phyloP scores from a whole-genome alignment of 1,140 invertebrate species.

The Samia ricini region DNA sequence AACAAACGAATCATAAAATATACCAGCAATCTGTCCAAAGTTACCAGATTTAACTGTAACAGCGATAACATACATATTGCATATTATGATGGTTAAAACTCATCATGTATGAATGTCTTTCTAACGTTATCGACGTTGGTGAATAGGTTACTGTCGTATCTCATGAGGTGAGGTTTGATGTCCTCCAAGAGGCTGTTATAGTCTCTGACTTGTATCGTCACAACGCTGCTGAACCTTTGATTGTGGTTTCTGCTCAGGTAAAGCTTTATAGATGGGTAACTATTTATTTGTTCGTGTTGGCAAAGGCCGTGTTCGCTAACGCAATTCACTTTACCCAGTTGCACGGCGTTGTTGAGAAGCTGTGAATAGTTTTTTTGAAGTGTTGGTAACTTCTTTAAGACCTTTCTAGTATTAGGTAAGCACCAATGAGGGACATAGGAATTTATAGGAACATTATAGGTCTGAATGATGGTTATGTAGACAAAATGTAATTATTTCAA shows the following conservation, averaged over 20 bases:
- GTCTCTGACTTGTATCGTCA: constrained; percentile 41
- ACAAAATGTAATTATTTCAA: too few species aligned
- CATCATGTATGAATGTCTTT: background rate
- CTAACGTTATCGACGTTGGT: constrained; percentile 22
- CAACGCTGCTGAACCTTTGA: constrained; percentile 32
- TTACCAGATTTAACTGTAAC: too few species aligned
- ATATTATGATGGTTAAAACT: background rate
- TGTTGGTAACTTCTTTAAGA: background rate
- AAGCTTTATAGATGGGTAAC: constrained; percentile 50
- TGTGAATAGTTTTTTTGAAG: constrained; percentile 25
- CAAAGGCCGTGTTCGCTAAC: constrained; percentile 49
- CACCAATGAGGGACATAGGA: too few species aligned
- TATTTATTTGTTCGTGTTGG: constrained; percentile 56
- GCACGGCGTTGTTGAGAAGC: constrained; percentile 47
- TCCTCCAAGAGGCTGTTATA: constrained; percentile 39
- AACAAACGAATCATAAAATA: too few species aligned
- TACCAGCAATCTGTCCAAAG: too few species aligned
- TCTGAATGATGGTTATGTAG: background rate
- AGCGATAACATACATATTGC: too few species aligned
- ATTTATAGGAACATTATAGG: too few species aligned
- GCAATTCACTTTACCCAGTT: constrained; percentile 66
- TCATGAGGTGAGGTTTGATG: constrained; percentile 42
- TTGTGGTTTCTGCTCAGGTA: constrained; percentile 40
- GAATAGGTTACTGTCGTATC: constrained; percentile 38
- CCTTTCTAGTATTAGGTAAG: too few species aligned